A percentile compares a stretch with the other conserved stretches of the same genome.
These are phyloP conservation scores for Zaprionus tsacasi DNA, from an alignment of 1,140 invertebrate species.

Conservation along the genomic window DNA sequence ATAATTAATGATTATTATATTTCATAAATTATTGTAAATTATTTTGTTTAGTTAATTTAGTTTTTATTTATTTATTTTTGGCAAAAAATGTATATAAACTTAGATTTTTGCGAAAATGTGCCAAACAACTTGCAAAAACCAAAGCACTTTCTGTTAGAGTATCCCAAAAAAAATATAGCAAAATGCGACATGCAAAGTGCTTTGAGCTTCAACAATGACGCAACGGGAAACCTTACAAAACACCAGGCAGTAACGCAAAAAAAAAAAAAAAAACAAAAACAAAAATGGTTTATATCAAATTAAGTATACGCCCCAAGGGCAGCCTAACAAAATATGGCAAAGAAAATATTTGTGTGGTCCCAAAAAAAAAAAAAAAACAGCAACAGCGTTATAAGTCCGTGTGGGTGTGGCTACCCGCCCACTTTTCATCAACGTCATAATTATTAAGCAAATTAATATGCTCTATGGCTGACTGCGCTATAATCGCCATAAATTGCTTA, in stretches of 20 bases:
- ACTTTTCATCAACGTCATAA: constrained; percentile 35
- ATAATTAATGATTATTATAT: too few species aligned
- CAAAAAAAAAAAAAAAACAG: not conserved
- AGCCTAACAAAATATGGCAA: constrained; percentile 1
- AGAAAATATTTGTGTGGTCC: constrained; percentile 28
- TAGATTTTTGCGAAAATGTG: not conserved
- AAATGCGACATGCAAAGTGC: constrained; percentile 45
- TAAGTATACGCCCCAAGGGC: constrained; percentile 48
- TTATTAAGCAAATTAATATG: constrained; percentile 33
- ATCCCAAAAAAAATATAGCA: constrained; percentile 9
- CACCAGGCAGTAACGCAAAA: constrained; percentile 16
- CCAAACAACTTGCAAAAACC: not conserved
- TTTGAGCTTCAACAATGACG: constrained; percentile 43
- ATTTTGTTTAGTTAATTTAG: too few species aligned
- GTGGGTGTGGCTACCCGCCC: not conserved
- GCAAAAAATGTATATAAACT: not conserved
- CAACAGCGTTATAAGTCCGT: not conserved
- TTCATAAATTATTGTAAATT: not conserved
- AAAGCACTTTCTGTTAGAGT: constrained; percentile 7
- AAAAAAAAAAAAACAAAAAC: constrained; percentile 2
- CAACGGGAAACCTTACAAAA: constrained; percentile 54
- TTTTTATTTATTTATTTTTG: not conserved
- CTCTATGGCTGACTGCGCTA: constrained; percentile 25
- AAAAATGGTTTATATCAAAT: constrained; percentile 23
- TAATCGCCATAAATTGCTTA: constrained; percentile 46